Conservation (phyloP, 2,888 invertebrate genomes). For the Margaritifera margaritifera region DNA sequence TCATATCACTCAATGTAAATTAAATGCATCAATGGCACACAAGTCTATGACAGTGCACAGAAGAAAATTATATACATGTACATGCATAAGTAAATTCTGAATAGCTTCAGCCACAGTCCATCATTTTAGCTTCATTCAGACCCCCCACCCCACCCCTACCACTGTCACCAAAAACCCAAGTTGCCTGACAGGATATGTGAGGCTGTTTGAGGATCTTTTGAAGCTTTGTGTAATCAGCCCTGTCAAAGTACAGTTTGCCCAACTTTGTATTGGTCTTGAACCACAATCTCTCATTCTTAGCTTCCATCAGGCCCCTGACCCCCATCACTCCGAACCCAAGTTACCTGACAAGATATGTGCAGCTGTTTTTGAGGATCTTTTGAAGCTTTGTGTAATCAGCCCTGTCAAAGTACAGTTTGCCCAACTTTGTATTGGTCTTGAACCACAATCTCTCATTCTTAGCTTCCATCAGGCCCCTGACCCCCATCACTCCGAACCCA, state of each 20-base stretch:
- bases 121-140: background rate
- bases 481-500: too few relatives aligned
- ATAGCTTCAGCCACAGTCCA: too few relatives aligned
- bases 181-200: slow-evolving; percentile 95
- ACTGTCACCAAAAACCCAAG: slow-evolving; percentile 6
- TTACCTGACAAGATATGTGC: slow-evolving; percentile 95
- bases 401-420: slow-evolving; percentile 97
- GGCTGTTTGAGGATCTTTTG: slow-evolving; percentile 97
- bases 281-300: slow-evolving; percentile 99
- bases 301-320: slow-evolving; percentile 82
- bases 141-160: too few relatives aligned
- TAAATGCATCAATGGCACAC: too few relatives aligned
- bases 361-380: slow-evolving; percentile 96
- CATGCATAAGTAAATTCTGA: too few relatives aligned
- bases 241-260: slow-evolving; percentile 97
- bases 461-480: slow-evolving; percentile 84
- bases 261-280: slow-evolving; percentile 99
- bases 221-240: slow-evolving; percentile 93
- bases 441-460: slow-evolving; percentile 99
- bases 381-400: slow-evolving; percentile 94
- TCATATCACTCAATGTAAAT: too few relatives aligned
- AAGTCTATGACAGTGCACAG: too few relatives aligned
- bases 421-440: slow-evolving; percentile 99
- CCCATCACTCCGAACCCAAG: slow-evolving; percentile 6
- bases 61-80: too few relatives aligned